A percentile compares a stretch with the other conserved stretches of the same genome.
Evolutionary conservation across 2,888 invertebrate genomes (phyloP).

Genomic region (Oxyteleia sp.): DNA sequence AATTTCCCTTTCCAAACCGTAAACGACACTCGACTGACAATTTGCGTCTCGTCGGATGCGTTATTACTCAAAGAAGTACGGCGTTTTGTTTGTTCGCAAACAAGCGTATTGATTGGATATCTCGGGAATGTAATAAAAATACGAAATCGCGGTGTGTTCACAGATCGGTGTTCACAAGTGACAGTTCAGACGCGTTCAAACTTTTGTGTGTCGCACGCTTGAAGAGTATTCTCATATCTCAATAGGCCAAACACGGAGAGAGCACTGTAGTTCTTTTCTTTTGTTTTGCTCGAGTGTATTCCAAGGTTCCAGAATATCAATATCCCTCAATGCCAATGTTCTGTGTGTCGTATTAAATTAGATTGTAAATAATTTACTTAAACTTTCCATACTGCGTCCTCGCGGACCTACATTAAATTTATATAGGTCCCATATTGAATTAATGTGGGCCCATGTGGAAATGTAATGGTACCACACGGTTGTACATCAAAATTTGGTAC

Average conservation of each 20-base stretch:
- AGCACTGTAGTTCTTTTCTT: conserved; percentile 63
- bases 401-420: too few relatives aligned
- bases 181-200: conserved; percentile 25
- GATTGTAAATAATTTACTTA: conserved; percentile 31
- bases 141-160: conserved; percentile 16
- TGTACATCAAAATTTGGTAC: too few relatives aligned
- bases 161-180: conserved; percentile 23
- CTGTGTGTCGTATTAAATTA: neutral
- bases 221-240: conserved; percentile 62
- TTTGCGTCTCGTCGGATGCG: conserved; percentile 8
- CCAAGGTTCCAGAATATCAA: conserved; percentile 42
- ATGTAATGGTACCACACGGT: too few relatives aligned
- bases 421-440: too few relatives aligned
- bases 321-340: too few relatives aligned
- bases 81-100: conserved; percentile 3
- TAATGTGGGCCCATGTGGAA: too few relatives aligned
- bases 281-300: conserved; percentile 43
- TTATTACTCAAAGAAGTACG: conserved; percentile 7
- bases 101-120: conserved; percentile 16
- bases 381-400: neutral
- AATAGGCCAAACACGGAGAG: conserved; percentile 80
- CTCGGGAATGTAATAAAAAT: conserved; percentile 36
- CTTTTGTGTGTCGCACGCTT: conserved; percentile 74
- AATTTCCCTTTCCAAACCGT: neutral
- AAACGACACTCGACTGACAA: neutral